Evolutionary conservation across 2,888 invertebrate genomes (phyloP), one percentile per base, ranked within the genome.

Genomic region (Pelosia muscerda): DNA sequence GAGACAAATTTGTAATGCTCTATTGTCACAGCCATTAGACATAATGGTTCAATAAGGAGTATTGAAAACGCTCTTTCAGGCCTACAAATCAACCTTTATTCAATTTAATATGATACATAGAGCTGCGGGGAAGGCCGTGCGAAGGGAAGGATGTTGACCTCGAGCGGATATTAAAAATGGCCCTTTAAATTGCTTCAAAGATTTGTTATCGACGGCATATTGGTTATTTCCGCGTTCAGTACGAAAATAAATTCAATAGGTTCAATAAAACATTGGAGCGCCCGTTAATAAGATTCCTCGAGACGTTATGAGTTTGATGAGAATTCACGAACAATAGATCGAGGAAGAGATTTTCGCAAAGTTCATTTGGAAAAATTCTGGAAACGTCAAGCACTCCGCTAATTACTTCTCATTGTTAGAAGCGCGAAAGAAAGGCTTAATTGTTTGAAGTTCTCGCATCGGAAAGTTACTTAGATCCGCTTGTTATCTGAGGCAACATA

Each of bases 1-100:
- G 89, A 90, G 90, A 92, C 92, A 92, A 92, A 93, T 93, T 88
- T 92, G 92, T 93, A 90, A 93, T 90, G 89, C 87, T 88, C 93
- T 91, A 93, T 94, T 93, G 93, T 94, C 90, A 89, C 86, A 87
- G 87, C 90, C 85, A 92, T 93, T 93, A 93, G 85, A 88, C 84
- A 83, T 93, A 93, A 94, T 93, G 89, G 92, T 86, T 88, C 90
- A 92, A 92, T 91, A 88, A 91, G 89, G 87, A 91, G 90, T 92
- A 93, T 92, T 93, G 93, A 91, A 92, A 93, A 89, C 87, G 91
- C 85, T 90, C 87, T 89, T 90, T 90, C 88, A 90, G 88, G 86
- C 89, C 88, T 86, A 90, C 89, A 90, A 90, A 91, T 90, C 89
- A 88, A 87, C 89, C 88, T 90, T 93, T 82, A 81, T 81, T 88